phyloP scores from a whole-genome alignment of 2,888 invertebrate genomes.

The Volucella inflata region DNA sequence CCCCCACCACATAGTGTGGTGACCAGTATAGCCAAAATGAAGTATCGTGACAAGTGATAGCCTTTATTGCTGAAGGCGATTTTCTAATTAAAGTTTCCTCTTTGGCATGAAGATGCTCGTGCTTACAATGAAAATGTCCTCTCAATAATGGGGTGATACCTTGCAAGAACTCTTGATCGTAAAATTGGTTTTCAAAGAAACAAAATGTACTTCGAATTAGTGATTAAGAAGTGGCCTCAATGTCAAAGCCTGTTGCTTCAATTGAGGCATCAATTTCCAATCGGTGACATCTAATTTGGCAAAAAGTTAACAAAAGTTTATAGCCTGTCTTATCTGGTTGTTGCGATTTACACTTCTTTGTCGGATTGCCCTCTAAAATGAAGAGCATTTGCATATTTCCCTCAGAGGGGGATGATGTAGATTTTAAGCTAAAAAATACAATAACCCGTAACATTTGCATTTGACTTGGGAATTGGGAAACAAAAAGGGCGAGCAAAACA shows the following conservation, averaged over 20 bases:
- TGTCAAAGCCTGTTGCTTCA: constrained; percentile 61
- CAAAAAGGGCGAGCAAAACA: background rate
- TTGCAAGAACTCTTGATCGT: constrained; percentile 54
- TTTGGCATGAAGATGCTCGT: background rate
- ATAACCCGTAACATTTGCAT: constrained; percentile 69
- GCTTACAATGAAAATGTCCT: background rate
- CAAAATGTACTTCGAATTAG: constrained; percentile 39
- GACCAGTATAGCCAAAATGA: constrained; percentile 20
- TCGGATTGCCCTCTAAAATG: constrained; percentile 59
- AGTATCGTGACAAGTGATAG: constrained; percentile 24
- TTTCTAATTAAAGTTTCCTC: constrained; percentile 70
- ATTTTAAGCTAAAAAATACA: constrained; percentile 39
- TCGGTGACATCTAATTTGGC: constrained; percentile 75
- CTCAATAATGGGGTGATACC: constrained; percentile 16
- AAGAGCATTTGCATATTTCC: constrained; percentile 65
- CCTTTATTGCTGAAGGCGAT: constrained; percentile 53
- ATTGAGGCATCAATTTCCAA: constrained; percentile 70
- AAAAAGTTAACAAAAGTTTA: constrained; percentile 73
- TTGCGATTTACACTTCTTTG: constrained; percentile 65
- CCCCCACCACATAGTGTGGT: background rate
- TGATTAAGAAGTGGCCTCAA: constrained; percentile 46
- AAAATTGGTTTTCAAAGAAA: constrained; percentile 39
- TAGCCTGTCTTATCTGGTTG: constrained; percentile 41
- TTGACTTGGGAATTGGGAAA: constrained; percentile 51
- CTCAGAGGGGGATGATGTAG: constrained; percentile 9